These are phyloP conservation scores for Drosophila oshimai DNA, from an alignment of 1,140 invertebrate genomes.

Conservation along the genomic window DNA sequence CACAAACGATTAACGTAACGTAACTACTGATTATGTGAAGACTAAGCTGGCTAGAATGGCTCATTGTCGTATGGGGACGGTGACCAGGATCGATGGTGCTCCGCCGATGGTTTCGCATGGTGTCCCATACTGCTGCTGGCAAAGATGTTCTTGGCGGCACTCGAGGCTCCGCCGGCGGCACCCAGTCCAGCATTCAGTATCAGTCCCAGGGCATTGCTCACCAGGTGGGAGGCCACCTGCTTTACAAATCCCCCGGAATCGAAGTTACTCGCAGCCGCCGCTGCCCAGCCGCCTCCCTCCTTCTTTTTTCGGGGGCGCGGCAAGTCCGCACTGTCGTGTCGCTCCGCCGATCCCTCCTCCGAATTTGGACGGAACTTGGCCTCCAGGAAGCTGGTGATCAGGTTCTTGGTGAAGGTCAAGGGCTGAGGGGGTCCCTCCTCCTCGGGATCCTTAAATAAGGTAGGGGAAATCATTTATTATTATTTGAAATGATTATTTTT, in stretches of 20 bases:
- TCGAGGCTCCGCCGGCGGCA: conserved; percentile 70
- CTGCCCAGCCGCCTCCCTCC: conserved; percentile 18
- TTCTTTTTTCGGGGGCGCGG: conserved; percentile 31
- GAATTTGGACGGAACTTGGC: conserved; percentile 56
- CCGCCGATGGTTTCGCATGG: conserved; percentile 20
- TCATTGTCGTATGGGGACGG: conserved; percentile 13
- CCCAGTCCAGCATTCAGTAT: conserved; percentile 75
- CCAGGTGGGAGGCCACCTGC: conserved; percentile 70
- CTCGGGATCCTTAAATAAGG: conserved; percentile 66
- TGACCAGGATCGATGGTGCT: conserved; percentile 30
- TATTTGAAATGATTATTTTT: no score
- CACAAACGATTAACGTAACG: conserved; percentile 8
- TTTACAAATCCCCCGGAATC: conserved; percentile 75
- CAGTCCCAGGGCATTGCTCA: conserved; percentile 66
- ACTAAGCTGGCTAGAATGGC: conserved; percentile 11
- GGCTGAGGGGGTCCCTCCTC: conserved; percentile 76
- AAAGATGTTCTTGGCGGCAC: conserved; percentile 62
- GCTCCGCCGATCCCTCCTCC: conserved; percentile 46
- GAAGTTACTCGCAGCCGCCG: conserved; percentile 32
- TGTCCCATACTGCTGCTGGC: conserved; percentile 62
- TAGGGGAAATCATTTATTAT: no score
- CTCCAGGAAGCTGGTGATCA: conserved; percentile 66
- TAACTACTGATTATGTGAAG: not conserved
- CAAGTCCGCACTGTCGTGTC: conserved; percentile 48
- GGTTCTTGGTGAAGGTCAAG: conserved; percentile 64